These are phyloP conservation scores for Salvelinus fontinalis DNA, from an alignment of 2,113 vertebrate species.

Conservation along the genomic window DNA sequence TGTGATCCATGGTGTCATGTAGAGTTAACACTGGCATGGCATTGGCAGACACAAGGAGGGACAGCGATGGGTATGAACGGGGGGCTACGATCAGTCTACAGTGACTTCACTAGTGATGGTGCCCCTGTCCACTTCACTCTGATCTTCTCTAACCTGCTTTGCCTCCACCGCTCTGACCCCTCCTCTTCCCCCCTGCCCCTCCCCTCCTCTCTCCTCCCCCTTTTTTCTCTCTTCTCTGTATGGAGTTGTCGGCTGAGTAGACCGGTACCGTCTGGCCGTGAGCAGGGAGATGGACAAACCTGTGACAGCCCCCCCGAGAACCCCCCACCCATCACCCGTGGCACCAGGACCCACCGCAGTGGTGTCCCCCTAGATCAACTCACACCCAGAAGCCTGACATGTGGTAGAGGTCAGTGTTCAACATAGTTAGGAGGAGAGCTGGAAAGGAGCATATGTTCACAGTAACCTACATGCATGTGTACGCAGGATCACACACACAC, in stretches of 20 bases:
- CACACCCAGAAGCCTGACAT: constrained; percentile 39
- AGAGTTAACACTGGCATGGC: constrained; percentile 34
- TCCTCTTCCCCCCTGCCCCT: background rate
- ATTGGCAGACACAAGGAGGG: background rate
- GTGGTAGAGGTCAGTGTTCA: constrained; percentile 32
- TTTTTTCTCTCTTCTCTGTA: background rate
- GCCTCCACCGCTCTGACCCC: background rate
- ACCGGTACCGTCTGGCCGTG: background rate
- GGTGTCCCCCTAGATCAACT: constrained; percentile 67
- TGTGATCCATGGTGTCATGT: constrained; percentile 22
- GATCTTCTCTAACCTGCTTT: constrained; percentile 11
- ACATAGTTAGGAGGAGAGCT: constrained; percentile 23
- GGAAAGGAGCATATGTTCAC: constrained; percentile 62
- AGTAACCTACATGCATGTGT: constrained; percentile 42
- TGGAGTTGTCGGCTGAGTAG: background rate
- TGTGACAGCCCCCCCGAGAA: constrained; percentile 2
- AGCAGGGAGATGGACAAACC: constrained; percentile 36
- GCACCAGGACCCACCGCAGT: constrained; percentile 19
- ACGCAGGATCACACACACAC: constrained; percentile 23
- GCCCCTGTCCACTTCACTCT: constrained; percentile 12
- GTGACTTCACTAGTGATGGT: background rate
- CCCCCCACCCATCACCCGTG: constrained; percentile 35
- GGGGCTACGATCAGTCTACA: background rate
- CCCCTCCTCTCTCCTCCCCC: background rate
- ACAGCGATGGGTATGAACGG: background rate